Evolutionary conservation across 2,113 vertebrate species (phyloP).

Genomic region (Chunga burmeisteri): DNA sequence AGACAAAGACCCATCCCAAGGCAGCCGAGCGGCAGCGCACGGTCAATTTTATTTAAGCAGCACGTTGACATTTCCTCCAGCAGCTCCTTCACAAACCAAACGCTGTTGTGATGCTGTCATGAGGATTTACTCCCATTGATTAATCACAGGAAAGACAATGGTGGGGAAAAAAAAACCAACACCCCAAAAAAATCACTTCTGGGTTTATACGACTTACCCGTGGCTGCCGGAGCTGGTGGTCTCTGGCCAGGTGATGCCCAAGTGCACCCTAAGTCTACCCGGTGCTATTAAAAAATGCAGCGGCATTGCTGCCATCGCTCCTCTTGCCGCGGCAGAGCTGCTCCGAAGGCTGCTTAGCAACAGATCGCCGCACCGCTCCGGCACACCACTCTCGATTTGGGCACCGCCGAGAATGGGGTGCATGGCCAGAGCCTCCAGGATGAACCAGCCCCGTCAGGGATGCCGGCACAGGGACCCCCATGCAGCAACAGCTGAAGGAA

Average conservation of each 20-base stretch:
- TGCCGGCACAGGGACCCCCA: neutral
- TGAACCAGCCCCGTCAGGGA: neutral
- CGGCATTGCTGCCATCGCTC: neutral
- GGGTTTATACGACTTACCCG: neutral
- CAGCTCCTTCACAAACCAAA: conserved; percentile 25
- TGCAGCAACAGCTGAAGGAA: rapidly evolving
- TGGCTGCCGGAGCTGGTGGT: neutral
- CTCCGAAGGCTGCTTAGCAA: conserved; percentile 13
- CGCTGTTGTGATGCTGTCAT: neutral
- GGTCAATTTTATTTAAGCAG: neutral
- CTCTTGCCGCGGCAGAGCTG: neutral
- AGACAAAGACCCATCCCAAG: neutral
- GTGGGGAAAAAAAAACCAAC: no score
- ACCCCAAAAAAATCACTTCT: no score
- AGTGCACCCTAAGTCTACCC: neutral
- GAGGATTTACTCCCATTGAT: neutral
- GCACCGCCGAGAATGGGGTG: neutral
- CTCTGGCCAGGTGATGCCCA: neutral
- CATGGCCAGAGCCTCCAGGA: rapidly evolving
- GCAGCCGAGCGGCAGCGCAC: neutral
- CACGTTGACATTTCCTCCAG: neutral
- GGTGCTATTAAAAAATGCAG: neutral
- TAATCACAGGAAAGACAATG: neutral
- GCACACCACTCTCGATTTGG: neutral
- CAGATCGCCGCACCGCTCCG: neutral